Percentiles rank a stretch among this genome's conserved stretches.
These are phyloP conservation scores for Acromyrmex heyeri DNA, from an alignment of 1,140 invertebrate genomes.

Conservation along the genomic window DNA sequence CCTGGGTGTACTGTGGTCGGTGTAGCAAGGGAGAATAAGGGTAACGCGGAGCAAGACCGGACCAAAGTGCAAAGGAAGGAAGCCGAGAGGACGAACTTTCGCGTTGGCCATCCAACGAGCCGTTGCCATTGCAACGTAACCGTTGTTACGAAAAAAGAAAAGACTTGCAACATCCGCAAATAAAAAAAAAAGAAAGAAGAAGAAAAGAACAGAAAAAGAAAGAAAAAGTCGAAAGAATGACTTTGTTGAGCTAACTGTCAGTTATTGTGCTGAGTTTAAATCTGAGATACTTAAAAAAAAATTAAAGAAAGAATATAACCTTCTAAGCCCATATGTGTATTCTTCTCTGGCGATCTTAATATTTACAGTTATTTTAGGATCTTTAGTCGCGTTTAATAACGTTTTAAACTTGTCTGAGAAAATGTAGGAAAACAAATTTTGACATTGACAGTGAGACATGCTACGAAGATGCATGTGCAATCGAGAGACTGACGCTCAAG, in stretches of 20 bases:
- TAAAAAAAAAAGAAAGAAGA: not conserved
- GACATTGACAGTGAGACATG: not conserved
- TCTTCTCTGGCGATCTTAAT: not conserved
- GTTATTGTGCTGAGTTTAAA: not conserved
- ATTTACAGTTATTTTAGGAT: conserved; percentile 2
- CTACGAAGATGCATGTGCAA: conserved; percentile 83
- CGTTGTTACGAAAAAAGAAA: conserved; percentile 55
- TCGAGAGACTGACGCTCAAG: conserved; percentile 86
- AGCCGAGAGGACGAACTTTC: conserved; percentile 54
- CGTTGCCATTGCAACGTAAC: conserved; percentile 43
- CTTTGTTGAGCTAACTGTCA: conserved; percentile 50
- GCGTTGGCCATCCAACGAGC: conserved; percentile 56
- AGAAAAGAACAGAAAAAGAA: conserved; percentile 8
- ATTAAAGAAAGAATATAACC: conserved; percentile 1
- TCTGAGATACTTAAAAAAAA: conserved; percentile 35
- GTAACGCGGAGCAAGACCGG: conserved; percentile 23
- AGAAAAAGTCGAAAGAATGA: conserved; percentile 51
- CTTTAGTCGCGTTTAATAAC: not conserved
- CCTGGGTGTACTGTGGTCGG: conserved; percentile 41
- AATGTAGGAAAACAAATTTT: not conserved
- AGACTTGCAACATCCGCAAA: conserved; percentile 39
- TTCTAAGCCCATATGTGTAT: not conserved
- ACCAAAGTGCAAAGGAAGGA: conserved; percentile 58
- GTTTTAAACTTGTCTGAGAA: conserved; percentile 18
- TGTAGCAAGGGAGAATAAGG: conserved; percentile 23